phyloP scores from a whole-genome alignment of 1,140 invertebrate genomes.

The Andrena cerasifolii region DNA sequence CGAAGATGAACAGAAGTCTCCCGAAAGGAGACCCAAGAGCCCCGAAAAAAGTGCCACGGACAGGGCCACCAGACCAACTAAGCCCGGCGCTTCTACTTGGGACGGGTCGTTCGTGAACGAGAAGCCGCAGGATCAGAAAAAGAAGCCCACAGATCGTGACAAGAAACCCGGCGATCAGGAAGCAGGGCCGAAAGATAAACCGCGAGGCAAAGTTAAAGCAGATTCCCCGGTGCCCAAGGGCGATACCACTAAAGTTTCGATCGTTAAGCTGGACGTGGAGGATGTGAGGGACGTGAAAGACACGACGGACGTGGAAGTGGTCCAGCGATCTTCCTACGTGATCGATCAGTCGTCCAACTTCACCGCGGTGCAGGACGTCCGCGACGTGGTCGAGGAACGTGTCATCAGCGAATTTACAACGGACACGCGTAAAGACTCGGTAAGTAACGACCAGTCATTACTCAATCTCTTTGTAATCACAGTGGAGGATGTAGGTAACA shows the following conservation, averaged over 20 bases:
- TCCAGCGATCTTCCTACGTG: slow-evolving; percentile 70
- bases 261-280: slow-evolving; percentile 43
- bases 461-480: slow-evolving; percentile 19
- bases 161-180: neutral
- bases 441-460: slow-evolving; percentile 61
- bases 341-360: slow-evolving; percentile 74
- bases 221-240: neutral
- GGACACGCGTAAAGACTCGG: slow-evolving; percentile 69
- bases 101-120: slow-evolving; percentile 82
- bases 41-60: slow-evolving; percentile 30
- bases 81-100: slow-evolving; percentile 81
- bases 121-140: slow-evolving; percentile 47
- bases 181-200: slow-evolving; percentile 1
- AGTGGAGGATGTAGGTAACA: neutral
- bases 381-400: slow-evolving; percentile 67
- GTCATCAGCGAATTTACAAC: slow-evolving; percentile 67
- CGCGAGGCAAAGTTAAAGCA: slow-evolving; percentile 8
- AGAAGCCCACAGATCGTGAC: neutral
- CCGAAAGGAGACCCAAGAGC: neutral
- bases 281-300: slow-evolving; percentile 60
- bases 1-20: neutral
- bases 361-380: slow-evolving; percentile 70
- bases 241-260: neutral
- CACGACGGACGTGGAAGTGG: slow-evolving; percentile 59
- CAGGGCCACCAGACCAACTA: slow-evolving; percentile 49